Percentiles rank a stretch among this genome's conserved stretches.
These are phyloP conservation scores for Stenopsyche tienmushanensis DNA, from an alignment of 1,140 invertebrate species.

Conservation along the genomic window DNA sequence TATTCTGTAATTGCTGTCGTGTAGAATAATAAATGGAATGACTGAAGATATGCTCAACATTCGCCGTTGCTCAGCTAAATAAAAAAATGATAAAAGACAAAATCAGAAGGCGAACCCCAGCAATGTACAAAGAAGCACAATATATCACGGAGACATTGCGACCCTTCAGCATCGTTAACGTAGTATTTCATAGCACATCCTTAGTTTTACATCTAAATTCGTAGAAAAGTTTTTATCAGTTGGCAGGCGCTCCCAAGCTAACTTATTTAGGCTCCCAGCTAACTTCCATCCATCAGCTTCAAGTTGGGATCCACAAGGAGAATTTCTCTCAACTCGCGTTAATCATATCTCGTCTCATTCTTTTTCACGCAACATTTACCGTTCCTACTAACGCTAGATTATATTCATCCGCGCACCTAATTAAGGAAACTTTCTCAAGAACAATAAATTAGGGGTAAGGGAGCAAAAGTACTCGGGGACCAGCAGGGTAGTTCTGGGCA, in stretches of 20 bases:
- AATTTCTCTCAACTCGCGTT: slow-evolving; percentile 21
- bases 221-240: slow-evolving; percentile 23
- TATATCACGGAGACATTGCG: not conserved
- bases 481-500: not conserved
- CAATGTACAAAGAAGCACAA: not conserved
- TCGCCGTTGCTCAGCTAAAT: no score
- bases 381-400: slow-evolving; percentile 18
- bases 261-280: slow-evolving; percentile 19
- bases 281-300: slow-evolving; percentile 25
- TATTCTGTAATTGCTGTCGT: no score
- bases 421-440: slow-evolving; percentile 22
- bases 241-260: not conserved
- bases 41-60: no score
- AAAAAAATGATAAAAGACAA: no score
- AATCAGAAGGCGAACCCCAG: not conserved
- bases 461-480: not conserved
- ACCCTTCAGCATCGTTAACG: not conserved
- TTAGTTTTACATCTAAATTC: slow-evolving; percentile 17
- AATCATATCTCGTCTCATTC: slow-evolving; percentile 26
- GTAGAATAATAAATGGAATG: no score
- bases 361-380: slow-evolving; percentile 28
- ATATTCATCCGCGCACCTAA: slow-evolving; percentile 28
- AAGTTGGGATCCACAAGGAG: slow-evolving; percentile 1
- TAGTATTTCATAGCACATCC: not conserved
- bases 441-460: slow-evolving; percentile 18